Conservation (phyloP, 2,113 vertebrate species). For the Larimichthys polyactis region DNA sequence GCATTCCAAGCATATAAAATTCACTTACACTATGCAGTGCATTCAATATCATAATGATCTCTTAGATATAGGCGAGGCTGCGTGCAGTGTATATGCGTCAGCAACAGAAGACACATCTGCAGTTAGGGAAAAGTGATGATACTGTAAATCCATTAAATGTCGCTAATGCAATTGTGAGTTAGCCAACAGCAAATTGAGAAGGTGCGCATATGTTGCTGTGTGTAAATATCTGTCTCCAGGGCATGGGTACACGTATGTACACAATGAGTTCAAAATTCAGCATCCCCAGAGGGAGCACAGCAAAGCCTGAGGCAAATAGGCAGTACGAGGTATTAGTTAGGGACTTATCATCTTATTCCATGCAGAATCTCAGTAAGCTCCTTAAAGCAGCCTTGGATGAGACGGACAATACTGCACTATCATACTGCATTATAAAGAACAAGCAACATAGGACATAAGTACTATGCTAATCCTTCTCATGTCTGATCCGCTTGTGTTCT, state of each 20-base stretch:
- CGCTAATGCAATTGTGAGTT: neutral
- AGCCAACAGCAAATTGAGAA: neutral
- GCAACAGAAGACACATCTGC: conserved; percentile 39
- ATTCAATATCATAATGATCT: conserved; percentile 64
- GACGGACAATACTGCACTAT: conserved; percentile 70
- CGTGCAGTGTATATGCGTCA: neutral
- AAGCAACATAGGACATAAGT: conserved; percentile 56
- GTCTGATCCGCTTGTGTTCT: conserved; percentile 57
- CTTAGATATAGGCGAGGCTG: conserved; percentile 24
- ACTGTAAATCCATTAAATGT: conserved; percentile 47
- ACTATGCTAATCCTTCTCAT: conserved; percentile 58
- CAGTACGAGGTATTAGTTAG: conserved; percentile 69
- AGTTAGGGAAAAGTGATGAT: conserved; percentile 50
- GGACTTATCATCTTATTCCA: conserved; percentile 78
- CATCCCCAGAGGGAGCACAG: conserved; percentile 16
- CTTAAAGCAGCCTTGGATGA: conserved; percentile 75
- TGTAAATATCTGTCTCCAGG: conserved; percentile 52
- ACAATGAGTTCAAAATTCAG: conserved; percentile 56
- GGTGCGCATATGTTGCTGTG: neutral
- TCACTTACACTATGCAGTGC: conserved; percentile 52
- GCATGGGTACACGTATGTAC: conserved; percentile 49
- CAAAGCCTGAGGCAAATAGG: conserved; percentile 66
- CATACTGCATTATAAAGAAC: conserved; percentile 67
- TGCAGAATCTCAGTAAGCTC: conserved; percentile 75
- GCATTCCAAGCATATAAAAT: conserved; percentile 64